phyloP scores from a whole-genome alignment of 2,888 invertebrate genomes.

The Lasioglossum calceatum region DNA sequence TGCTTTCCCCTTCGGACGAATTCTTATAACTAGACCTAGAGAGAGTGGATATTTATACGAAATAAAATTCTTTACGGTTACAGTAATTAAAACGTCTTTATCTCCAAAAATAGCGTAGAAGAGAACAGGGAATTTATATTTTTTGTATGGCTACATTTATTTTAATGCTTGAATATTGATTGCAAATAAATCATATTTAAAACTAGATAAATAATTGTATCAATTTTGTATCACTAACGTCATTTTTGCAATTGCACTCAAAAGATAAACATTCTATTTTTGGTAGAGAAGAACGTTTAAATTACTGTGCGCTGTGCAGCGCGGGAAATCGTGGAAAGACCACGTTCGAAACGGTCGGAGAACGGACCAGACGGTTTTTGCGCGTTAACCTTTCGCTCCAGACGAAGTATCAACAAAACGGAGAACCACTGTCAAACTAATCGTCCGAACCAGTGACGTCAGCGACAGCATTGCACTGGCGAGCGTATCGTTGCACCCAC shows the following conservation, averaged over 20 bases:
- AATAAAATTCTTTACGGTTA: no score
- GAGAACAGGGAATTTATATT: no score
- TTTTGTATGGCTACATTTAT: no score
- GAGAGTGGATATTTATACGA: no score
- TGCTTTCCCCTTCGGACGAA: not conserved
- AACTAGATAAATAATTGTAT: no score
- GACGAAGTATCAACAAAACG: constrained; percentile 76
- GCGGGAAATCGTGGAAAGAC: constrained; percentile 26
- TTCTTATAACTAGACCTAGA: no score
- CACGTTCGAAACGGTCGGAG: constrained; percentile 6
- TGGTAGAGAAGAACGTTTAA: not conserved
- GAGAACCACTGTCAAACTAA: constrained; percentile 78
- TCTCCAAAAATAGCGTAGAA: no score
- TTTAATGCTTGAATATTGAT: no score
- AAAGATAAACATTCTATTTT: not conserved
- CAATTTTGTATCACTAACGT: no score
- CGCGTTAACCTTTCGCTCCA: constrained; percentile 65
- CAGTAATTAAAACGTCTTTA: no score
- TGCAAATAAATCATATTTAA: no score
- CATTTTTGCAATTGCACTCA: no score
- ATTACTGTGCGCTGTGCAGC: not conserved
- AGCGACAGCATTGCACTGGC: constrained; percentile 62
- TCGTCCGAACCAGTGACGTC: constrained; percentile 72
- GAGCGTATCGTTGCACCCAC: constrained; percentile 64
- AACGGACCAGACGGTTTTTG: constrained; percentile 51